Conservation (phyloP, 53 echinoderm and acorn worm genomes). For the Temnopleurus reevesii region DNA sequence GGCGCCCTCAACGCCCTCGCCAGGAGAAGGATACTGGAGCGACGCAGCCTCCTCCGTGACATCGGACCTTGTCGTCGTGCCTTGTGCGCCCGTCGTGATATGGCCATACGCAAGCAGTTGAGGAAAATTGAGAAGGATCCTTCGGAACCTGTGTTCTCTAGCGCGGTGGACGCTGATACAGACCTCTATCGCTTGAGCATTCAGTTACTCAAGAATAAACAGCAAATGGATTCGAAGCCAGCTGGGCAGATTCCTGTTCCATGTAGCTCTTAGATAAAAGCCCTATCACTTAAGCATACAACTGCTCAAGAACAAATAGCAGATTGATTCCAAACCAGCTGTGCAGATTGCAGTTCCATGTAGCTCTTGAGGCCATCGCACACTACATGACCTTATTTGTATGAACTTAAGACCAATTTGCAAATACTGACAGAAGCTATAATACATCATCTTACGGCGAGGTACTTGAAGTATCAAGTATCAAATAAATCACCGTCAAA, state of each 20-base stretch:
- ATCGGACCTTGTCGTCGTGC: slow-evolving; percentile 90
- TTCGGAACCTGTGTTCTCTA: slow-evolving; percentile 45
- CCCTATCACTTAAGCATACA: too few relatives aligned
- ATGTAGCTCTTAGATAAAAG: neutral
- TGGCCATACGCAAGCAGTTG: slow-evolving; percentile 86
- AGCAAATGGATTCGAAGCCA: neutral
- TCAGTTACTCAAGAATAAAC: slow-evolving; percentile 58
- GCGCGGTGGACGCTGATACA: slow-evolving; percentile 46
- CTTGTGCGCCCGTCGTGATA: slow-evolving; percentile 80
- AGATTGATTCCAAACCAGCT: too few relatives aligned
- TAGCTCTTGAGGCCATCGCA: too few relatives aligned
- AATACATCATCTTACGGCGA: too few relatives aligned
- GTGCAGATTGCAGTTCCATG: too few relatives aligned
- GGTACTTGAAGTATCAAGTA: too few relatives aligned
- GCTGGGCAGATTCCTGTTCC: slow-evolving; percentile 1
- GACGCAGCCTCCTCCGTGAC: slow-evolving; percentile 76
- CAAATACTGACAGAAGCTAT: too few relatives aligned
- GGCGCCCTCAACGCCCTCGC: slow-evolving; percentile 89
- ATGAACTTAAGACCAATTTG: too few relatives aligned
- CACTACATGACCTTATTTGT: too few relatives aligned
- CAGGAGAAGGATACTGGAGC: slow-evolving; percentile 60
- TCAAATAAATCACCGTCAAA: too few relatives aligned
- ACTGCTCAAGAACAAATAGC: too few relatives aligned
- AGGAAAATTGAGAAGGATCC: slow-evolving; percentile 74
- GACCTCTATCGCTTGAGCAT: slow-evolving; percentile 68